Conservation (phyloP, 2,797 vertebrate species). For the Toxotes lorentzi region DNA sequence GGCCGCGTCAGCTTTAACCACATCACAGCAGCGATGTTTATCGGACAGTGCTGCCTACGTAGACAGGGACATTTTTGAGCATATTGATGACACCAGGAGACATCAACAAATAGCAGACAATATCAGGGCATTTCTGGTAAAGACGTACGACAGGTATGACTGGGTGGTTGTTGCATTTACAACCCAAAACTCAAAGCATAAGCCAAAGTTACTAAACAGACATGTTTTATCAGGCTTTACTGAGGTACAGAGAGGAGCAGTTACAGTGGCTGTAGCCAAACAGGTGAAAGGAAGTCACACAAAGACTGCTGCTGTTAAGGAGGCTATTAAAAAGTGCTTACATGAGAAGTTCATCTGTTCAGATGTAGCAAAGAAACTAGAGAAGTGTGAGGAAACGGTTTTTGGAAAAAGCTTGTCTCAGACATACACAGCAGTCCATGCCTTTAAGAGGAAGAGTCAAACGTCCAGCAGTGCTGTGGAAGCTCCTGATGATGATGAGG, state of each 20-base stretch:
- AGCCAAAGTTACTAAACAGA: background rate
- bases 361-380: background rate
- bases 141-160: conserved; percentile 22
- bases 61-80: conserved; percentile 24
- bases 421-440: conserved; percentile 24
- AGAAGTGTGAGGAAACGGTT: background rate
- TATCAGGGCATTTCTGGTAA: background rate
- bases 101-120: background rate
- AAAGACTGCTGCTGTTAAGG: background rate
- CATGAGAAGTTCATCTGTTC: background rate
- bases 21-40: background rate
- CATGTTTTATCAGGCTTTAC: conserved; percentile 19
- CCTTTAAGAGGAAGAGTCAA: background rate
- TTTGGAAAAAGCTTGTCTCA: background rate
- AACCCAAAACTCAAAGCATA: background rate
- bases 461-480: background rate
- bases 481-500: background rate
- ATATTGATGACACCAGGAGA: background rate
- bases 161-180: conserved; percentile 33
- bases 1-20: conserved; percentile 7
- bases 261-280: conserved; percentile 35
- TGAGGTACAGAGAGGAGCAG: background rate
- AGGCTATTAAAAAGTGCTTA: background rate
- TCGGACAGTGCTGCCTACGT: background rate
- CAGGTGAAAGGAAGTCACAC: conserved; percentile 4